Evolutionary conservation across 2,888 invertebrate genomes (phyloP).

Genomic region (Operophtera brumata): DNA sequence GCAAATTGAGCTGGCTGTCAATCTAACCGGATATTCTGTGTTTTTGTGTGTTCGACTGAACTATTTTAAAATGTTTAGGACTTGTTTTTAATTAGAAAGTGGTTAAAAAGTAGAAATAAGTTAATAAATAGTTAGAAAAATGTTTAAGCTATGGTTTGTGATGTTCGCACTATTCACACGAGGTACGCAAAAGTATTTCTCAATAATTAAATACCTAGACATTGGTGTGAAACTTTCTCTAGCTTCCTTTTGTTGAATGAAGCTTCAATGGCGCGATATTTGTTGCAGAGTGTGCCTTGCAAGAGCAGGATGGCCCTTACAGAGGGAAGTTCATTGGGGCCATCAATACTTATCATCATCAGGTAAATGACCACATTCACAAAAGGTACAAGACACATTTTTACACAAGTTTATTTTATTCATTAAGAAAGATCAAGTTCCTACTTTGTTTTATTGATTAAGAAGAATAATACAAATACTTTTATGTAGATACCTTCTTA

Average conservation of each 20-base stretch:
- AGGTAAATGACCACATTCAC: constrained; percentile 53
- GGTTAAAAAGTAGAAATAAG: constrained; percentile 35
- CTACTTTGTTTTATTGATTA: no score
- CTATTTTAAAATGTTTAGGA: constrained; percentile 49
- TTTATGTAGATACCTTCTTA: no score
- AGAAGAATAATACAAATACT: no score
- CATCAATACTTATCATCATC: constrained; percentile 94
- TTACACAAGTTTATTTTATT: not conserved
- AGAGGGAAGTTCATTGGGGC: constrained; percentile 90
- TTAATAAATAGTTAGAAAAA: constrained; percentile 39
- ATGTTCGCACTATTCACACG: constrained; percentile 47
- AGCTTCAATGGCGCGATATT: constrained; percentile 25
- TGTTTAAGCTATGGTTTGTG: constrained; percentile 54
- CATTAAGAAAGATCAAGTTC: not conserved
- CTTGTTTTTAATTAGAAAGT: constrained; percentile 42
- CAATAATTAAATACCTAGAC: constrained; percentile 1
- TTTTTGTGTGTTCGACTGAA: constrained; percentile 26
- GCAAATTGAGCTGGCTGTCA: constrained; percentile 51
- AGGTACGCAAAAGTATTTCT: constrained; percentile 43
- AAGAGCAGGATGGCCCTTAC: constrained; percentile 87
- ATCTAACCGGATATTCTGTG: constrained; percentile 48
- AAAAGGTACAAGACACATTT: not conserved
- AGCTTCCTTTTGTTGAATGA: constrained; percentile 26
- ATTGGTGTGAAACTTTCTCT: constrained; percentile 54
- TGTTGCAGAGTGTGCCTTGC: constrained; percentile 64